phyloP scores from a whole-genome alignment of 2,797 vertebrate genomes.

The Fringilla coelebs region DNA sequence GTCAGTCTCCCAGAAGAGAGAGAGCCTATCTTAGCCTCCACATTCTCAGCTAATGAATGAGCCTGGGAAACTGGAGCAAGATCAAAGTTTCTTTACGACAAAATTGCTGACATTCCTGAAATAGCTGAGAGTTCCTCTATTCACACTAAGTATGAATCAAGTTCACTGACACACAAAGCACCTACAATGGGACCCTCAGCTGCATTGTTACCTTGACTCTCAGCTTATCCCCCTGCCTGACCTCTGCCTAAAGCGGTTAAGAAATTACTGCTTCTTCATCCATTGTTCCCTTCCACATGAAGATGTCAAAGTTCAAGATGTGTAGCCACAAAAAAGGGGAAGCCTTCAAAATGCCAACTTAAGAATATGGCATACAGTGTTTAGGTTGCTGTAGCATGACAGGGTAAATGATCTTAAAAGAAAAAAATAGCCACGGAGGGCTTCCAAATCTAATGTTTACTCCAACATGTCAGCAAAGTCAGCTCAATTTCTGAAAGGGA shows the following conservation, averaged over 20 bases:
- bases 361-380: not conserved
- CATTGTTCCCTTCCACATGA: slow-evolving; percentile 5
- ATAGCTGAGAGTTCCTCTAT: slow-evolving; percentile 68
- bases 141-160: slow-evolving; percentile 73
- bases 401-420: not conserved
- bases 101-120: slow-evolving; percentile 78
- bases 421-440: not conserved
- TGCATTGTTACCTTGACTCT: slow-evolving; percentile 72
- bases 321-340: not conserved
- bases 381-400: not conserved
- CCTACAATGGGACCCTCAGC: slow-evolving; percentile 4
- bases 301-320: slow-evolving; percentile 50
- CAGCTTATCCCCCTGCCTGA: slow-evolving; percentile 51
- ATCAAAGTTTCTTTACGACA: slow-evolving; percentile 71
- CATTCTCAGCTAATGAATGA: slow-evolving; percentile 67
- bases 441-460: not conserved
- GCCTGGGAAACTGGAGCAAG: slow-evolving; percentile 62
- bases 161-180: slow-evolving; percentile 70
- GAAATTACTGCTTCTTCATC: slow-evolving; percentile 38
- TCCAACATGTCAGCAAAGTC: not conserved
- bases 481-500: not conserved
- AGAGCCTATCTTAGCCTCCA: slow-evolving; percentile 12
- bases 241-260: slow-evolving; percentile 52
- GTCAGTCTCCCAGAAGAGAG: slow-evolving; percentile 12
- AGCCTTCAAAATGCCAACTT: not conserved